These are phyloP conservation scores for Helobdella robusta DNA, from an alignment of 2,888 invertebrate genomes.

Conservation along the genomic window DNA sequence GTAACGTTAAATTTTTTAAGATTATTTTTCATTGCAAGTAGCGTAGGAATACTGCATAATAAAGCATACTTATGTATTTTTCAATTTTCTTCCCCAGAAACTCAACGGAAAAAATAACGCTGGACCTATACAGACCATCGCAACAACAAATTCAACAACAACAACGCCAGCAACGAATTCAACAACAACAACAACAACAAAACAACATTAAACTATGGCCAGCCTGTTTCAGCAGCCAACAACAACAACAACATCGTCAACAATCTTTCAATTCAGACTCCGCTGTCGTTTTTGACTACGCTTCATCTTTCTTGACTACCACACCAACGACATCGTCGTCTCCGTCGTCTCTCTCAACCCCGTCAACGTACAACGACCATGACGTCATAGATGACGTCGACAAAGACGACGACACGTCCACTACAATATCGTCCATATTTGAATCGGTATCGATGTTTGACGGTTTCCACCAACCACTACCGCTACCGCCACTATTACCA, in stretches of 20 bases:
- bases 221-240: too few relatives aligned
- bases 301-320: neutral
- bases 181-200: slow-evolving; percentile 15
- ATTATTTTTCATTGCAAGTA: too few relatives aligned
- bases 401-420: too few relatives aligned
- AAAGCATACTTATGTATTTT: too few relatives aligned
- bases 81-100: slow-evolving; percentile 6
- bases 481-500: neutral
- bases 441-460: slow-evolving; percentile 4
- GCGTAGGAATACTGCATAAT: too few relatives aligned
- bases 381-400: too few relatives aligned
- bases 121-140: neutral
- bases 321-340: neutral
- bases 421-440: slow-evolving; percentile 5
- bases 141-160: slow-evolving; percentile 6
- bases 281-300: neutral
- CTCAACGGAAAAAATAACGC: slow-evolving; percentile 1
- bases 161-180: neutral
- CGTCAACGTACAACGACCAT: neutral
- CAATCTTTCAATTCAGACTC: slow-evolving; percentile 18
- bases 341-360: neutral
- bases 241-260: neutral
- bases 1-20: too few relatives aligned
- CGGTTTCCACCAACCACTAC: neutral
- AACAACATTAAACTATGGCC: too few relatives aligned